Evolutionary conservation across 2,888 invertebrate species (phyloP), one percentile per base, ranked within the genome.

Genomic region (Volucella inanis): DNA sequence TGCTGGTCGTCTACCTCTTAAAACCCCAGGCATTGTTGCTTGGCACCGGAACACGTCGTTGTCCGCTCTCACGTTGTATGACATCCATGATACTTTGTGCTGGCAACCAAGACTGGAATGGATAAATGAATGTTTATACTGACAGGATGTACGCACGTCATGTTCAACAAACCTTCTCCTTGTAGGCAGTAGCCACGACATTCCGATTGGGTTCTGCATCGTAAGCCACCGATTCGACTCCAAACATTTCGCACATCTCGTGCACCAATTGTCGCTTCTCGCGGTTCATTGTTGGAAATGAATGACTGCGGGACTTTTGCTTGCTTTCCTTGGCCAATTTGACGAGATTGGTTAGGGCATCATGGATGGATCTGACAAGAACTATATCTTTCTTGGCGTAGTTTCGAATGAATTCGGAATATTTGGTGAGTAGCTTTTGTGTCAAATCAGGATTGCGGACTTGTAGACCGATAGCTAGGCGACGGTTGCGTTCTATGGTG

Each of bases 201-300:
- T 98, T 99, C 86, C 98, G 94, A 91, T 98, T 98, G 0, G 99
- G 99, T 90, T 98, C 98, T 18, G 96, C 95, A 93, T 99, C 99
- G 91, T 98, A 98, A 22, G 98, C 98, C 79, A 97, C 96, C 87
- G 98, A 97, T 89, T 97, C 96, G 89, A 98, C 96, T 50, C 98
- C 98, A 93, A 99, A 99, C 92, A 97, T 97, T 89, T 97, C 97
- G 89, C 98, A 98, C 91, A 98, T 94, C 91, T 99, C 99, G 92
- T 99, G 98, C 10, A 99, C 95, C 89, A 98, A 95, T 61, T 96
- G 96, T 0, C 99, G 94, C 92, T 98, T 98, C 89, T 97, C 97
- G 55, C 96, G 94, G 92, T 98, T 98, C 98, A 98, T 98, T 1
- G 96, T 95, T 15, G 97, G 97, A 92, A 99, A 99, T 10, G 98